Percentiles rank a stretch among this genome's conserved stretches.
These are phyloP conservation scores for Drosophila orosa DNA, from an alignment of 1,140 invertebrate genomes.

Conservation along the genomic window DNA sequence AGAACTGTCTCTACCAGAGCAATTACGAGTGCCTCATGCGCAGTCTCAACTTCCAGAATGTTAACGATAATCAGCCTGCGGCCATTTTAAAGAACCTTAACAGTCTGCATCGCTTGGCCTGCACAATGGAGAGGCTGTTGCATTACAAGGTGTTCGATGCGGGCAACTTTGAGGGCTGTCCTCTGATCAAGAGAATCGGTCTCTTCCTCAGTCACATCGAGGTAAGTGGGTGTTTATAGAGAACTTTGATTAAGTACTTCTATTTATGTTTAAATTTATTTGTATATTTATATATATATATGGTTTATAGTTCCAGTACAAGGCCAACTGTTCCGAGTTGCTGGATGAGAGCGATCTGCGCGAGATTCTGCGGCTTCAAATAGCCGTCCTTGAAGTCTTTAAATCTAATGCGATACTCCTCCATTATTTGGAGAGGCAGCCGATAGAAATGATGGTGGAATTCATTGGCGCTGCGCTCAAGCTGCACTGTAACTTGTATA, in stretches of 20 bases:
- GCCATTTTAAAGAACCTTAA: constrained; percentile 57
- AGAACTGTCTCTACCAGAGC: constrained; percentile 68
- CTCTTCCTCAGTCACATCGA: constrained; percentile 74
- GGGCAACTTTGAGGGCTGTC: constrained; percentile 48
- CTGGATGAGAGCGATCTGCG: constrained; percentile 50
- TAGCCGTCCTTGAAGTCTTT: constrained; percentile 57
- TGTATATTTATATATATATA: not conserved
- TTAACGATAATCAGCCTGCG: constrained; percentile 33
- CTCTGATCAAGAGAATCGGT: constrained; percentile 75
- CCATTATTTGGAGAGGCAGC: constrained; percentile 66
- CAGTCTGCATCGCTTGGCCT: constrained; percentile 51
- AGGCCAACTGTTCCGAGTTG: constrained; percentile 12
- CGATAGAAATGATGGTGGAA: constrained; percentile 68
- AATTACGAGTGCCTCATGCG: constrained; percentile 79
- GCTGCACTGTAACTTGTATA: constrained; percentile 41
- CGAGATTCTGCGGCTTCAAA: constrained; percentile 55
- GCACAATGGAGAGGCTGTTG: constrained; percentile 65
- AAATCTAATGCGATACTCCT: constrained; percentile 45
- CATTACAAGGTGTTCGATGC: constrained; percentile 75
- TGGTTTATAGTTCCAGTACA: constrained; percentile 56
- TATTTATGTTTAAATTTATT: not conserved
- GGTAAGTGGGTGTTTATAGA: constrained; percentile 17
- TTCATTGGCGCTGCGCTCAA: constrained; percentile 57
- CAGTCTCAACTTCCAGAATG: constrained; percentile 50
- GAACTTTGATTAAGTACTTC: no score